Evolutionary conservation across 1,140 invertebrate species (phyloP), one percentile per base, ranked within the genome.

Genomic region (Pseudomyrmex cubaensis): DNA sequence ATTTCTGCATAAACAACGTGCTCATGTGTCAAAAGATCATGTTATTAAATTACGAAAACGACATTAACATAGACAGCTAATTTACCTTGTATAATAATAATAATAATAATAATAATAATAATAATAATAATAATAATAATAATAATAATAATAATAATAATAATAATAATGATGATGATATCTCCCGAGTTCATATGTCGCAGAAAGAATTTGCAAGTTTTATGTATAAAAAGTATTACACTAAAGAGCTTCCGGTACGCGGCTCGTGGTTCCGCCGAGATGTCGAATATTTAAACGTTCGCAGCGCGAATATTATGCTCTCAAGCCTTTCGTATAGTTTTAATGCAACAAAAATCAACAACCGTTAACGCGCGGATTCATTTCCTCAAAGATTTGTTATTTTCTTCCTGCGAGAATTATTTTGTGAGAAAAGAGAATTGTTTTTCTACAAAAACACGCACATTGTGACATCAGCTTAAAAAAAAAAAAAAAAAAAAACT

Each of bases 221-320:
- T 66, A 77, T 12, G 22, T 66, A 54, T 54, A 82, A 83, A 35
- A 54, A 67, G 17, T 77, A 67, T 77, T 70, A 22, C 54, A 20
- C 54, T 48, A 54, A n/a, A 80, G 59, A 70, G 76, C 44, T 70
- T 80, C 54, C 76, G 25, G 63, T 22, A 20, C 46, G 44, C 20
- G n/a, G 52, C 9, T 7, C 20, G 25, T 35, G 1, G 25, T 22
- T 35, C 35, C 54, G 56, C 46, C 17, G 9, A 78, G 66, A 70
- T 70, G 76, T 80, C 76, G 70, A 80, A 78, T 78, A 78, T 78
- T 78, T 70, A 78, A 80, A 80, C 46, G 66, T 54, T 17, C 44
- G 64, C 54, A 48, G 59, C 35, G 25, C 20, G 76, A 70, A 59
- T 80, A 80, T 80, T 80, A 80, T 52, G 44, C 54, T 80, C 59